Evolutionary conservation across 2,113 vertebrate species (phyloP), one percentile per base, ranked within the genome.

Genomic region (Aramus guarauna): DNA sequence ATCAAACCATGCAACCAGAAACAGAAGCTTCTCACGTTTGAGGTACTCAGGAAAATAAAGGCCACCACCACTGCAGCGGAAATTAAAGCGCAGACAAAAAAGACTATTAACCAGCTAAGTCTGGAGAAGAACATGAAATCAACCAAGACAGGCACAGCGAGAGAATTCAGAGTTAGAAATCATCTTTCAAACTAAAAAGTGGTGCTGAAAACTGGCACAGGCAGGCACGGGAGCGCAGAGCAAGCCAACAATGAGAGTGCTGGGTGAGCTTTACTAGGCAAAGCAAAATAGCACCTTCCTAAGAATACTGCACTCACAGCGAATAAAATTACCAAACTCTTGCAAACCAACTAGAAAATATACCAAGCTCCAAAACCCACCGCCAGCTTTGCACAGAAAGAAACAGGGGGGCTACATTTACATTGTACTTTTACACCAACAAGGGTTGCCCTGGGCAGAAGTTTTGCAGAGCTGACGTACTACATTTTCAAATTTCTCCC

Each of bases 101-200:
- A 34, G 53, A 36, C 58, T 13, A 12, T 36, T 29, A 55, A 60
- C 20, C 69, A 73, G 92, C 50, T 50, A 64, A 55, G 73, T 6
- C n/a, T 7, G 7, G 55, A 48, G 48, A 63, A 66, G 18, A 50
- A 13, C 8, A 37, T 27, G 71, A 77, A 66, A 60, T 15, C 11
- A 37, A 43, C 30, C 39, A 19, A 24, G 58, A 30, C 0, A 62
- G 55, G 5, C 68, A 73, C 64, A 80, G 86, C 11, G 6, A 48
- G n/a, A 74, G 55, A 71, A 23, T 0, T n/a, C 1, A 1, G 12
- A 55, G 71, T 5, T 37, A 24, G 10, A 66, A 41, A 66, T 53
- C 27, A 39, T 9, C 37, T 47, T 87, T 16, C 37, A 59, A 62
- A 58, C 62, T 10, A 34, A 63, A 64, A 60, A 59, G 39, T 0